Conservation (phyloP, 2,797 vertebrate genomes). For the Takifugu rubripes region DNA sequence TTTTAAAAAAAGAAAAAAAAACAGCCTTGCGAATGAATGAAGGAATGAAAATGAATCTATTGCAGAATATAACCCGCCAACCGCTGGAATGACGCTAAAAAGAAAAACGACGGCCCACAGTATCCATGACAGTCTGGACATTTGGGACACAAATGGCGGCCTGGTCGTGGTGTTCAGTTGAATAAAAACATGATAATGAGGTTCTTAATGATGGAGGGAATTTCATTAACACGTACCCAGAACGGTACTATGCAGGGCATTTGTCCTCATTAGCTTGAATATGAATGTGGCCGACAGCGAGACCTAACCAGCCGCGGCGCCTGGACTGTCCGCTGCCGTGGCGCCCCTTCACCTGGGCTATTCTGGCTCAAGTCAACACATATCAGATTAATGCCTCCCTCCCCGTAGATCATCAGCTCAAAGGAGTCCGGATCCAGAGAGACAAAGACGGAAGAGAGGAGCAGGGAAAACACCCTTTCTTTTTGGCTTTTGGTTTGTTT, state of each 20-base stretch:
- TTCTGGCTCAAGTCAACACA: constrained; percentile 72
- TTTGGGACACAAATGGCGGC: constrained; percentile 49
- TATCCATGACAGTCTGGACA: constrained; percentile 50
- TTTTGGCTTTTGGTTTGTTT: constrained; percentile 57
- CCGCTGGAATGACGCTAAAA: constrained; percentile 44
- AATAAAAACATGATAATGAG: neutral
- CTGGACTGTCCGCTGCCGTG: constrained; percentile 31
- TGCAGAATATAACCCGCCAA: constrained; percentile 43
- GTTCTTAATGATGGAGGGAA: constrained; percentile 22
- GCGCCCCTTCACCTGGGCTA: constrained; percentile 48
- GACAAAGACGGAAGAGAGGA: constrained; percentile 38
- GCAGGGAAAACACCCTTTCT: constrained; percentile 60
- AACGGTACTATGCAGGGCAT: constrained; percentile 20
- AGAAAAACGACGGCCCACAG: constrained; percentile 11
- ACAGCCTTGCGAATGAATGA: constrained; percentile 66
- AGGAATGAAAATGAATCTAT: constrained; percentile 51
- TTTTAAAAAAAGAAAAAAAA: constrained; percentile 68
- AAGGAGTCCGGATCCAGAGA: constrained; percentile 70
- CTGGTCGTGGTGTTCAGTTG: constrained; percentile 18
- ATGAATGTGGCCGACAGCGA: constrained; percentile 35
- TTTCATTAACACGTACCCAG: constrained; percentile 9
- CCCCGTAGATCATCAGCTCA: constrained; percentile 37
- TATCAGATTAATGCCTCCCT: constrained; percentile 75
- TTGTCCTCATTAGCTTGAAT: constrained; percentile 19
- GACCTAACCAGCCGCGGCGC: constrained; percentile 18